Conservation (phyloP, 2,113 vertebrate species). For the Cynopterus brachyotis region DNA sequence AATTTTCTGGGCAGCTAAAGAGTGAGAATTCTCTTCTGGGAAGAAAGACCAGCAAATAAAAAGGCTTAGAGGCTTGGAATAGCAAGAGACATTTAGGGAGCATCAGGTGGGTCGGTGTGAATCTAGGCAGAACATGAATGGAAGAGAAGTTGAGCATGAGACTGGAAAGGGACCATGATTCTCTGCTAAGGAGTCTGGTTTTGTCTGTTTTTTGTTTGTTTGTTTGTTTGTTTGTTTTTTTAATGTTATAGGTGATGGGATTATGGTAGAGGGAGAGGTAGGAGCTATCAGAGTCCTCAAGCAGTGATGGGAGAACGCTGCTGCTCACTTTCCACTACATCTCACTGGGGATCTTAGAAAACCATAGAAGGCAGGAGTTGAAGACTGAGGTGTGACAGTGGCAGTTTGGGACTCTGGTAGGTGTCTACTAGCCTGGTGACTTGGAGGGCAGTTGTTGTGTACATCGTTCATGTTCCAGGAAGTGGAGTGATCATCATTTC, state of each 20-base stretch:
- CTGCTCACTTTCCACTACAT: not conserved
- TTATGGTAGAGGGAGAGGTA: not conserved
- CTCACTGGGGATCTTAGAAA: not conserved
- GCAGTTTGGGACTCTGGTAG: not conserved
- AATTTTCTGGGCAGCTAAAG: not conserved
- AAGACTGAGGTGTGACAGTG: not conserved
- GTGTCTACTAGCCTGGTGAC: not conserved
- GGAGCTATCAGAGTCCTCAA: not conserved
- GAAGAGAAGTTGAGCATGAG: not conserved
- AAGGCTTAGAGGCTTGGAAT: conserved; percentile 2
- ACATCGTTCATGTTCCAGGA: not conserved
- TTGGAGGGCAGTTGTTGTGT: not conserved
- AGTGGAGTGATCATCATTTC: not conserved
- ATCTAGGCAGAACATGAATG: not conserved
- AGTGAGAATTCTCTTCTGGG: not conserved
- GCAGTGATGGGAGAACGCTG: not conserved
- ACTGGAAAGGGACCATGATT: not conserved
- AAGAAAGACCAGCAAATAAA: not conserved
- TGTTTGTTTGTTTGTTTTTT: not conserved
- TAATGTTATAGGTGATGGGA: not conserved
- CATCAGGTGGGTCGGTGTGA: not conserved
- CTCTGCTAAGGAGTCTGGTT: not conserved
- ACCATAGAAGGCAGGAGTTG: not conserved
- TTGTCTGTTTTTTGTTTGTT: not conserved
- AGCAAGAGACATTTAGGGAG: not conserved